Conservation (phyloP, 30 jellyfish, hydroid and myxozoan species). For the Catostylus mosaicus region DNA sequence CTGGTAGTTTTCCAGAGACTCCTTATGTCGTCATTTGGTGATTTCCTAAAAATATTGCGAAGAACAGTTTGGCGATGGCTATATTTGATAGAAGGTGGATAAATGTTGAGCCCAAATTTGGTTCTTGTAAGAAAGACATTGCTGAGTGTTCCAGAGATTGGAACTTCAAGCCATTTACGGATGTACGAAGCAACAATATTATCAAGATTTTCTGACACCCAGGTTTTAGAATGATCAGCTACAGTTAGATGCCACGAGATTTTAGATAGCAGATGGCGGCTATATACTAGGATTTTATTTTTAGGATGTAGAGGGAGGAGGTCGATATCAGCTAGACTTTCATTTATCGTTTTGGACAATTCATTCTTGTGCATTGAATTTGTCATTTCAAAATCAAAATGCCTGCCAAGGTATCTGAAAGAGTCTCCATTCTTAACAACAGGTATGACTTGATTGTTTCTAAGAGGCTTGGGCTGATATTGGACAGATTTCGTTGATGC, state of each 20-base stretch:
- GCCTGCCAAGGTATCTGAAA: conserved; percentile 18
- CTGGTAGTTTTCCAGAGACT: conserved; percentile 33
- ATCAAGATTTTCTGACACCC: conserved; percentile 32
- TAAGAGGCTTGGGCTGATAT: conserved; percentile 9
- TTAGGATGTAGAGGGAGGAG: conserved; percentile 17
- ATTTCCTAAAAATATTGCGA: conserved; percentile 6
- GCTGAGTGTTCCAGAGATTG: conserved; percentile 25
- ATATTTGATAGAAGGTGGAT: conserved; percentile 10
- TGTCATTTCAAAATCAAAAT: not conserved
- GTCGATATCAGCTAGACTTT: conserved; percentile 4
- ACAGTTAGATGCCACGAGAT: conserved; percentile 34
- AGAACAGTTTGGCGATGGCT: conserved; percentile 29
- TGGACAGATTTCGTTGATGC: not conserved
- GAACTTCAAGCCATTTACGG: conserved; percentile 27
- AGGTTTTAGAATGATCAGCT: conserved; percentile 31
- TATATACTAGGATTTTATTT: not conserved
- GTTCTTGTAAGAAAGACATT: not conserved
- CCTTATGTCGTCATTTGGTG: conserved; percentile 7
- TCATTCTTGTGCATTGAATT: not conserved
- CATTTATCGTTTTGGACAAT: not conserved
- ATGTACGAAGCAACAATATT: not conserved
- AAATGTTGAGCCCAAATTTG: not conserved
- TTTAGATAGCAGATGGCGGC: conserved; percentile 16
- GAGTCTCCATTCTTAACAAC: not conserved
- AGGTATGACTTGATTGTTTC: conserved; percentile 1